Conservation (phyloP, 2,797 vertebrate species). For the Miichthys miiuy region DNA sequence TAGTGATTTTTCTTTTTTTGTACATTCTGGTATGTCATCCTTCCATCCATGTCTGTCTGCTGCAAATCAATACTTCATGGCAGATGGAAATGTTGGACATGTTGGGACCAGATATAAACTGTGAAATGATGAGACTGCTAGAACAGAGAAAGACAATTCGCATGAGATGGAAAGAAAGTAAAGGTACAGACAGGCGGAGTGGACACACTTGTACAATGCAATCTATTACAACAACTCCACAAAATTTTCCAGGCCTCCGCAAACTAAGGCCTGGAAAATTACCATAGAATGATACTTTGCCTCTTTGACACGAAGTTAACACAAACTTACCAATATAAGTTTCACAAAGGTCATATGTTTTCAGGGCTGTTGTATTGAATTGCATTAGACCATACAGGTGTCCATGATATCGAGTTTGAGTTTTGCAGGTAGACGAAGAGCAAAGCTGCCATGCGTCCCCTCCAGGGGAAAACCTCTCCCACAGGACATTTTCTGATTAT, state of each 20-base stretch:
- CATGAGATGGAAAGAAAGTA: background rate
- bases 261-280: background rate
- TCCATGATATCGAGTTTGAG: background rate
- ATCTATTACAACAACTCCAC: background rate
- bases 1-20: background rate
- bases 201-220: conserved; percentile 14
- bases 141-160: background rate
- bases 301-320: background rate
- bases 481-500: conserved; percentile 25
- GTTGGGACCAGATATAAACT: conserved; percentile 5
- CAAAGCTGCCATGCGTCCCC: background rate
- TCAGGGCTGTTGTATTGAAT: background rate
- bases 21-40: conserved; percentile 7
- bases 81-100: conserved; percentile 31
- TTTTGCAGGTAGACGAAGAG: background rate
- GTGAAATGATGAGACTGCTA: conserved; percentile 12
- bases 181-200: background rate
- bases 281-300: background rate
- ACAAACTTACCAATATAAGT: background rate
- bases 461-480: conserved; percentile 4
- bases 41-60: conserved; percentile 11
- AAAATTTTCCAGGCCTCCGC: too few species aligned
- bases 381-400: background rate
- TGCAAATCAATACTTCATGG: conserved; percentile 36
- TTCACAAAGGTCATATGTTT: conserved; percentile 4